phyloP scores from a whole-genome alignment of 2,797 vertebrate species.

The Diplodus puntazzo region DNA sequence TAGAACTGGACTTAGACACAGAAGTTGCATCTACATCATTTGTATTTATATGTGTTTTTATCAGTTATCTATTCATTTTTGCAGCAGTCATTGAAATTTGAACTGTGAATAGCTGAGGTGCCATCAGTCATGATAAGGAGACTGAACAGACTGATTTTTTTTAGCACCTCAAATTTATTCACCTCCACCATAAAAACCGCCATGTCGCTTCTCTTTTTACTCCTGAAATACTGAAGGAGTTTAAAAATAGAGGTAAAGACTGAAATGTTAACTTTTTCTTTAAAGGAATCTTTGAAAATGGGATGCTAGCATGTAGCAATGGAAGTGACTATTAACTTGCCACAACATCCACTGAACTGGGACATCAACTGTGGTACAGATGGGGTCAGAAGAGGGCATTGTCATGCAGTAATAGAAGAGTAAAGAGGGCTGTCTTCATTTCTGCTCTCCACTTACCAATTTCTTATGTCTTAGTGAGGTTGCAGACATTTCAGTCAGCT shows the following conservation, averaged over 20 bases:
- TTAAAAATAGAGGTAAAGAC: conserved; percentile 30
- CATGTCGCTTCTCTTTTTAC: conserved; percentile 22
- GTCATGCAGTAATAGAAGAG: conserved; percentile 8
- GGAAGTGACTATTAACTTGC: conserved; percentile 20
- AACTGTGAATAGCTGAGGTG: conserved; percentile 40
- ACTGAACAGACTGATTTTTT: conserved; percentile 25
- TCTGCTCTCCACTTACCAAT: neutral
- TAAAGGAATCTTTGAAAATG: conserved; percentile 10
- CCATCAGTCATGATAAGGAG: conserved; percentile 43
- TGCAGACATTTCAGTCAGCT: neutral
- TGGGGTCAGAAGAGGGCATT: neutral
- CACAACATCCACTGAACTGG: conserved; percentile 22
- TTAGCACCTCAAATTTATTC: conserved; percentile 31
- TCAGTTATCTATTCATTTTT: neutral
- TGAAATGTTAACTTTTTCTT: neutral
- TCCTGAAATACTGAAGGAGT: conserved; percentile 6
- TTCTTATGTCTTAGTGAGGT: neutral
- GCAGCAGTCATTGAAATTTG: conserved; percentile 33
- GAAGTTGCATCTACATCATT: neutral
- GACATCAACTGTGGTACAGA: conserved; percentile 3
- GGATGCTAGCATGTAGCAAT: conserved; percentile 2
- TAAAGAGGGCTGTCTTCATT: conserved; percentile 13
- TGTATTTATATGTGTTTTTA: conserved; percentile 12
- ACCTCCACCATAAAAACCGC: conserved; percentile 12
- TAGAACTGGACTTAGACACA: neutral